A percentile compares a stretch with the other conserved stretches of the same genome.
Evolutionary conservation across 2,888 invertebrate species (phyloP).

Genomic region (Strigamia maritima): DNA sequence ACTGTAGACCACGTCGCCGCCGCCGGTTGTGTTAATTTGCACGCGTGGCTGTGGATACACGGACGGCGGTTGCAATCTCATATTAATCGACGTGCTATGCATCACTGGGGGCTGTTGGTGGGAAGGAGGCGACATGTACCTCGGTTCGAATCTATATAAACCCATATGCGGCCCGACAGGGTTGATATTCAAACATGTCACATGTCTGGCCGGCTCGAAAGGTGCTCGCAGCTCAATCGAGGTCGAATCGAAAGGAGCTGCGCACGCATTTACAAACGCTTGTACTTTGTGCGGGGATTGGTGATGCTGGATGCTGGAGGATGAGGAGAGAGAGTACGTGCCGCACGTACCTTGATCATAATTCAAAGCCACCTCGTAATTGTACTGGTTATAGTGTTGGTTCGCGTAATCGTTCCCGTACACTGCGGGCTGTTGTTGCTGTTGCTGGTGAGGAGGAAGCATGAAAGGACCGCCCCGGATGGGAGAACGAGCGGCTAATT

Average conservation of each 20-base stretch:
- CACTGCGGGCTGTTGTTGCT: neutral
- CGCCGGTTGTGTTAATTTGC: slow-evolving; percentile 29
- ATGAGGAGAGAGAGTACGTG: slow-evolving; percentile 2
- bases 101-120: neutral
- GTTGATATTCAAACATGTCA: slow-evolving; percentile 40
- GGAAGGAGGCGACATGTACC: neutral
- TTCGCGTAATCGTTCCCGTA: neutral
- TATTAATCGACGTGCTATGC: slow-evolving; percentile 38
- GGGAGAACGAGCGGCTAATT: neutral
- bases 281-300: slow-evolving; percentile 2
- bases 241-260: neutral
- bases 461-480: neutral
- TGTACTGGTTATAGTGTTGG: neutral
- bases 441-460: neutral
- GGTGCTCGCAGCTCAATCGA: neutral
- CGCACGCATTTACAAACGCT: slow-evolving; percentile 17
- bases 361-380: slow-evolving; percentile 6
- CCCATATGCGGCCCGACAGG: slow-evolving; percentile 36
- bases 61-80: slow-evolving; percentile 35
- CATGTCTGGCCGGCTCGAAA: slow-evolving; percentile 35
- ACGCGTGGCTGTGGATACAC: neutral
- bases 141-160: neutral
- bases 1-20: slow-evolving; percentile 18
- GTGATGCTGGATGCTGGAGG: neutral
- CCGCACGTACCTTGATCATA: slow-evolving; percentile 34